These are phyloP conservation scores for Cerastis leucographa DNA, from an alignment of 2,888 invertebrate genomes.

Conservation along the genomic window DNA sequence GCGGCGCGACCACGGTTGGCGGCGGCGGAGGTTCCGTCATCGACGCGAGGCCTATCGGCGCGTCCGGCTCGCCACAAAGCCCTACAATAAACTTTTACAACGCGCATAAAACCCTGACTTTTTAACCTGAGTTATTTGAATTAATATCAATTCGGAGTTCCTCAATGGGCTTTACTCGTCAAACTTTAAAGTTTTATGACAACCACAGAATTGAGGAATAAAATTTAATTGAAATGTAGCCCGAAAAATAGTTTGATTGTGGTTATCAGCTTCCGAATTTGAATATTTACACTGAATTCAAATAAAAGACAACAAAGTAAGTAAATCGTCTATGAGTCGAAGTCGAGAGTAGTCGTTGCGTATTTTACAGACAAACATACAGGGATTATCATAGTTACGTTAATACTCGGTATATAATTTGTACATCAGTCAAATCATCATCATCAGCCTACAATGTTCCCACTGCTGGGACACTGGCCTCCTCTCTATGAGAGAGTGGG, in stretches of 20 bases:
- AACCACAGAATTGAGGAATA: constrained; percentile 89
- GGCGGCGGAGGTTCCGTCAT: constrained; percentile 81
- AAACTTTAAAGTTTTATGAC: constrained; percentile 90
- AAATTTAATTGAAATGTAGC: constrained; percentile 91
- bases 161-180: constrained; percentile 91
- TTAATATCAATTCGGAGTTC: constrained; percentile 91
- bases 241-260: constrained; percentile 88
- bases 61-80: constrained; percentile 90
- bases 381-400: constrained; percentile 10
- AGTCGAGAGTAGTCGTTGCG: constrained; percentile 2
- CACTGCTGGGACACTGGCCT: too few species aligned
- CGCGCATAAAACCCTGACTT: constrained; percentile 90
- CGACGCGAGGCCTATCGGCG: constrained; percentile 85
- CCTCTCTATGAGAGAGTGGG: too few species aligned
- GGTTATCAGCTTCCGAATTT: constrained; percentile 90
- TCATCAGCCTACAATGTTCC: too few species aligned
- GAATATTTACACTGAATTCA: constrained; percentile 88
- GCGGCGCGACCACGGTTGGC: constrained; percentile 52
- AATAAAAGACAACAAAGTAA: constrained; percentile 50
- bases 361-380: constrained; percentile 12
- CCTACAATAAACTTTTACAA: constrained; percentile 90
- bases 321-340: constrained; percentile 36
- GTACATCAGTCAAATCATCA: constrained; percentile 7
- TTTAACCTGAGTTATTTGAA: constrained; percentile 91
- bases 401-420: constrained; percentile 14